Evolutionary conservation across 2,888 invertebrate species (phyloP).

Genomic region (Teleiodes luculella): DNA sequence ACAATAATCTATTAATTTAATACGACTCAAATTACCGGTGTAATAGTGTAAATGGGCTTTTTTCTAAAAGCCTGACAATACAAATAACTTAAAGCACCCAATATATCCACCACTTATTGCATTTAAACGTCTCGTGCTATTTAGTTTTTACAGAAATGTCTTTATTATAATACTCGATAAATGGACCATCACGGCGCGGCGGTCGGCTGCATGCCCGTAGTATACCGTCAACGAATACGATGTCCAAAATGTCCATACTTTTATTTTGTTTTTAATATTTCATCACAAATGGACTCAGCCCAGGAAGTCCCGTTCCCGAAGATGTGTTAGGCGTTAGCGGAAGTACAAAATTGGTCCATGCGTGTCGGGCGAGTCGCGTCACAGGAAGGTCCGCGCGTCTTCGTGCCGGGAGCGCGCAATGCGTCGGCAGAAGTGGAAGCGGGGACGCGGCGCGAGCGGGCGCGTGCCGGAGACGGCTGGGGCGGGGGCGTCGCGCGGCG

Average conservation of each 20-base stretch:
- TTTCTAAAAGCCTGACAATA: slow-evolving; percentile 54
- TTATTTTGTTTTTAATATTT: slow-evolving; percentile 45
- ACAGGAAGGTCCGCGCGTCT: slow-evolving; percentile 64
- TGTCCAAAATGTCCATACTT: slow-evolving; percentile 49
- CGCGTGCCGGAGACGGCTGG: slow-evolving; percentile 35
- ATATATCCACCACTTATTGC: slow-evolving; percentile 61
- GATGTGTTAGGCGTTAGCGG: slow-evolving; percentile 65
- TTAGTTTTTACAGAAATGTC: slow-evolving; percentile 30
- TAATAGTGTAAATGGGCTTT: slow-evolving; percentile 45
- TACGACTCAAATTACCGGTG: slow-evolving; percentile 31
- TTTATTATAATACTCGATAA: slow-evolving; percentile 17
- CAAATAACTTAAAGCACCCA: slow-evolving; percentile 69
- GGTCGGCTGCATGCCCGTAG: slow-evolving; percentile 36
- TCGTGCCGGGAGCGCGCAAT: slow-evolving; percentile 57
- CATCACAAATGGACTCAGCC: slow-evolving; percentile 61
- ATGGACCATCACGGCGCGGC: slow-evolving; percentile 1
- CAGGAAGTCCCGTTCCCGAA: slow-evolving; percentile 56
- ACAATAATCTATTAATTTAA: slow-evolving; percentile 44
- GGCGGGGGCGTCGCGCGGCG: slow-evolving; percentile 30
- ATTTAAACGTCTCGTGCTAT: slow-evolving; percentile 46
- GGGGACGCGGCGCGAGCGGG: slow-evolving; percentile 46
- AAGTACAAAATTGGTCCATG: slow-evolving; percentile 74
- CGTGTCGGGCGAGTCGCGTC: slow-evolving; percentile 52
- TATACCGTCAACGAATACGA: slow-evolving; percentile 39
- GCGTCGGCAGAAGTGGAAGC: slow-evolving; percentile 69